Percentiles rank a stretch among this genome's conserved stretches.
Conservation (phyloP, 2,113 vertebrate genomes). For the Uria lomvia region DNA sequence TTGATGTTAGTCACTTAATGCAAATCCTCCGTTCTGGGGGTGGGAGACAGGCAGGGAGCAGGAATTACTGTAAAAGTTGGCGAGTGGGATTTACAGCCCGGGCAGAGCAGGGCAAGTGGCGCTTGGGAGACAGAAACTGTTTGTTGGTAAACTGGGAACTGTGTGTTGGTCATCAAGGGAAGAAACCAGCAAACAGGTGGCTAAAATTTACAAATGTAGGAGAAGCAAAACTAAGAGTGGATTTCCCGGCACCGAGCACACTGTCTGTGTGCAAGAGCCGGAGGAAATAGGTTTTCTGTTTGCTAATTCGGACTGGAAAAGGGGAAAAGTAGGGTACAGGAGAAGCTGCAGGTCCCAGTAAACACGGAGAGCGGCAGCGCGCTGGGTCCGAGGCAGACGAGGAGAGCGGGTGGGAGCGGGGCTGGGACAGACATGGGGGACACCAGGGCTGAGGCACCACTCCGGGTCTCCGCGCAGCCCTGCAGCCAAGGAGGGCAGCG, state of each 20-base stretch:
- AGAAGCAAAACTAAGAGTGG: neutral
- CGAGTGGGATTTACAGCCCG: neutral
- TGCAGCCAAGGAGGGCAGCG: neutral
- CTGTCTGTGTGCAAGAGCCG: neutral
- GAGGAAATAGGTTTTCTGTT: neutral
- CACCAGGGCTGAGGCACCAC: neutral
- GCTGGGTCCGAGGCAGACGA: accelerated
- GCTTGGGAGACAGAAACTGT: neutral
- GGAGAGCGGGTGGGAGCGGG: neutral
- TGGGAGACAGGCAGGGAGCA: neutral
- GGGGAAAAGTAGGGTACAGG: neutral
- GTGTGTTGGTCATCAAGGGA: neutral
- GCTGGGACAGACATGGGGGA: neutral
- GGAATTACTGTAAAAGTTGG: neutral
- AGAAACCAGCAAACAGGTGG: neutral
- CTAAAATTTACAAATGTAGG: neutral
- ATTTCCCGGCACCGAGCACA: neutral
- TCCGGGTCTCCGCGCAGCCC: neutral
- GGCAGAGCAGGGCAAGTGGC: neutral
- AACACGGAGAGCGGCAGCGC: neutral
- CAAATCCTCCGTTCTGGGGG: neutral
- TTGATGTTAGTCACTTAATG: neutral
- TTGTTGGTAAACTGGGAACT: neutral
- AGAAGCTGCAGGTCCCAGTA: neutral
- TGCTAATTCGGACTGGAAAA: neutral